phyloP scores from a whole-genome alignment of 2,888 invertebrate genomes.

The Tricholauxania praeusta region DNA sequence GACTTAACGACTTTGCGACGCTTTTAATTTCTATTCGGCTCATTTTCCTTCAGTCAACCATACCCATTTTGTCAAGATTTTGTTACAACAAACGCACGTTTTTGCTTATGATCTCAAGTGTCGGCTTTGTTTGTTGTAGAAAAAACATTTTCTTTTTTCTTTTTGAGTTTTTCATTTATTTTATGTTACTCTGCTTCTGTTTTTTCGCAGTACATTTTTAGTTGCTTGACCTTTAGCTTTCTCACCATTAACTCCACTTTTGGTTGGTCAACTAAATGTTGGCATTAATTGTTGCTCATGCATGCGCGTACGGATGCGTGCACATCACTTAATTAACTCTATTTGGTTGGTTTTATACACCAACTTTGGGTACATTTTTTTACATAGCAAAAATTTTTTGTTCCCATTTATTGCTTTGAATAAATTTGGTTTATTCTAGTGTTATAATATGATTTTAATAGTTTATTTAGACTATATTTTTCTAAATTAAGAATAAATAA shows the following conservation, averaged over 20 bases:
- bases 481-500: no score
- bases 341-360: background rate
- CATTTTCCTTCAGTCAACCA: background rate
- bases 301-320: background rate
- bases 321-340: constrained; percentile 21
- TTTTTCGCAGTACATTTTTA: background rate
- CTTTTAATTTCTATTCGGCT: background rate
- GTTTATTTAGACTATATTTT: no score
- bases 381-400: no score
- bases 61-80: background rate
- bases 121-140: background rate
- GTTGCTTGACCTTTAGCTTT: background rate
- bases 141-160: background rate
- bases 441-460: no score
- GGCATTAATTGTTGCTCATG: constrained; percentile 1
- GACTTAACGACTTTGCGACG: constrained; percentile 1
- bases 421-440: no score
- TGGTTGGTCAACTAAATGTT: background rate
- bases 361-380: no score
- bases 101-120: background rate
- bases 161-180: background rate
- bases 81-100: background rate
- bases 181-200: background rate
- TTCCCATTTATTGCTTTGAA: no score
- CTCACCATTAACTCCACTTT: background rate